These are phyloP conservation scores for Naja naja DNA, from an alignment of 2,113 vertebrate genomes.

Conservation along the genomic window DNA sequence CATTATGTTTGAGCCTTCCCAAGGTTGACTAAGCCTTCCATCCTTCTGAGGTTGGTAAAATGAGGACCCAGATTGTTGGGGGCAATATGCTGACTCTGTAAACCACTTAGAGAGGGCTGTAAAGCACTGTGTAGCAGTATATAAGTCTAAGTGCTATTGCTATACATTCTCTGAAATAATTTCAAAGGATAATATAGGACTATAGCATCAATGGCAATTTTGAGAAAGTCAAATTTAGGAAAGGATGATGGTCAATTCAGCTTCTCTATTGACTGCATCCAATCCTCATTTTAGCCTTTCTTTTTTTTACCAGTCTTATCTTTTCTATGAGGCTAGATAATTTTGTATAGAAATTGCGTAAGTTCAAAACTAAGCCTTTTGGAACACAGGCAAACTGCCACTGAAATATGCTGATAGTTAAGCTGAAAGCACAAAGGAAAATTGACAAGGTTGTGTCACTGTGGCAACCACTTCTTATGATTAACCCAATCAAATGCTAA, in stretches of 20 bases:
- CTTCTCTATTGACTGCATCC: slow-evolving; percentile 16
- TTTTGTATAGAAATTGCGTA: slow-evolving; percentile 11
- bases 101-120: too few relatives aligned
- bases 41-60: too few relatives aligned
- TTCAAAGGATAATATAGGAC: neutral
- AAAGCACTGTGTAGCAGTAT: too few relatives aligned
- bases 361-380: slow-evolving; percentile 41
- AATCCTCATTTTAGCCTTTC: slow-evolving; percentile 9
- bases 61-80: too few relatives aligned
- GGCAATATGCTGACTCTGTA: too few relatives aligned
- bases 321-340: slow-evolving; percentile 37
- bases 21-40: too few relatives aligned
- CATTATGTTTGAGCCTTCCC: neutral
- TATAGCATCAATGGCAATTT: neutral
- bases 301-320: neutral
- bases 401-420: slow-evolving; percentile 62
- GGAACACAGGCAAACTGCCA: slow-evolving; percentile 57
- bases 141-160: too few relatives aligned
- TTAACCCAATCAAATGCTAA: slow-evolving; percentile 41
- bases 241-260: neutral
- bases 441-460: slow-evolving; percentile 41
- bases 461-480: slow-evolving; percentile 54
- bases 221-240: neutral
- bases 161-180: neutral
- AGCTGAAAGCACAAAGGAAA: slow-evolving; percentile 52